Evolutionary conservation across 2,113 vertebrate species (phyloP), one percentile per base, ranked within the genome.

Genomic region (Rhabdomys dilectus): DNA sequence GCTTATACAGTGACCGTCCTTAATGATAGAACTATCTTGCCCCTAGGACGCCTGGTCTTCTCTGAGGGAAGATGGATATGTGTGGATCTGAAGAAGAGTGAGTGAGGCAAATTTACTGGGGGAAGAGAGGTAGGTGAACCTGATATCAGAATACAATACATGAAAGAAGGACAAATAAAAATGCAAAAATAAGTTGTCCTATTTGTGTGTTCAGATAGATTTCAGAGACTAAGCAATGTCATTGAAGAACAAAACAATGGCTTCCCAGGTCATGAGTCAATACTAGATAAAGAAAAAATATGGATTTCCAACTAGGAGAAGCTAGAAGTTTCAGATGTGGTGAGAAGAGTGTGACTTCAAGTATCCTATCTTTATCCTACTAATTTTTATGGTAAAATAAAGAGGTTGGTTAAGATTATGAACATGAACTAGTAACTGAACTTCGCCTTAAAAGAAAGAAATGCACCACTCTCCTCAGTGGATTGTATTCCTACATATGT

Each of bases 381-480:
- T 70, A 16, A 81, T 90, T 90, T 90, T 39, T n/a, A 60, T 62
- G 15, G 39, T 68, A 73, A 97, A 94, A 87, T 82, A 91, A 90
- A 62, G 26, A 72, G 2, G 2, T 7, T 81, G 60, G 24, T 31
- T 53, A 93, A 16, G 51, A 53, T 91, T 95, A 73, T 93, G n/a
- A 92, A 78, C 62, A 48, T 86, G 22, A 96, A 64, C 96, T 80
- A 86, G 56, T 56, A 70, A 81, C 5, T 89, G 15, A 5, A 13
- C n/a, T 90, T 78, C 81, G 56, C 75, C 12, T 48, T 42, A 72
- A 91, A 89, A 5, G 15, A 91, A 91, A 94, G 31, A 31, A 62
- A 75, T 75, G 5, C 7, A 7, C 26, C 7, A 4, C 9, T 80
- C 21, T 81, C 85, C 75, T 48, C 48, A 48, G 48, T 88, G 75